Evolutionary conservation across 2,113 vertebrate species (phyloP), one percentile per base, ranked within the genome.

Genomic region (Peromyscus polionotus): DNA sequence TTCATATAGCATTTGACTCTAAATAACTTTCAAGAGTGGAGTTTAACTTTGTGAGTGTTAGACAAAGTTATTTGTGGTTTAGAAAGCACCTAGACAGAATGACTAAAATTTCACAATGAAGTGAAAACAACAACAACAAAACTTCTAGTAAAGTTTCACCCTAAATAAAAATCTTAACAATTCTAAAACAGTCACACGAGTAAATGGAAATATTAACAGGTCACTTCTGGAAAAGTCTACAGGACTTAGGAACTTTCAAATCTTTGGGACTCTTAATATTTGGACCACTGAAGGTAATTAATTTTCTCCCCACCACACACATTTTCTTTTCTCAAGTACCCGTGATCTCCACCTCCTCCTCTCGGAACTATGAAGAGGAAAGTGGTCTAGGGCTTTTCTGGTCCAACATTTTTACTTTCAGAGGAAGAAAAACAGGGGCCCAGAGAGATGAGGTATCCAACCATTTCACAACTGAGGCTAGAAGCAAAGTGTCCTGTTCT

Each of bases 61-160:
- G 33, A 67, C 57, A 63, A 89, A 93, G 90, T 91, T 91, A 88
- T 92, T 42, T 95, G 70, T 90, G 75, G 75, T 90, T 96, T 95
- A 45, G 73, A 97, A 97, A 88, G 16, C 42, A 72, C 33, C 75
- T 84, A 83, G 45, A 72, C 26, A 93, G 26, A 31, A 72, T 67
- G 48, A 9, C 26, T 76, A 61, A 92, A 42, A 84, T 63, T 93
- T 94, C 33, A 95, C 97, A 95, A 83, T 48, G 12, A 96, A 24
- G 92, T 54, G 59, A 89, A 81, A 63, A 31, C 45, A 11, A 65
- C 70, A n/a, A 7, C n/a, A 63, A 42, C 59, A 39, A 63, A 42
- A 42, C n/a, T 65, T 33, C n/a, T 79, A 94, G 42, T 20, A 96
- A 92, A 93, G 36, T 90, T 87, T 91, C 51, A 70, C 11, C 26